A percentile compares a stretch with the other conserved stretches of the same genome.
phyloP scores from a whole-genome alignment of 1,140 invertebrate species.

The Nasonia vitripennis region DNA sequence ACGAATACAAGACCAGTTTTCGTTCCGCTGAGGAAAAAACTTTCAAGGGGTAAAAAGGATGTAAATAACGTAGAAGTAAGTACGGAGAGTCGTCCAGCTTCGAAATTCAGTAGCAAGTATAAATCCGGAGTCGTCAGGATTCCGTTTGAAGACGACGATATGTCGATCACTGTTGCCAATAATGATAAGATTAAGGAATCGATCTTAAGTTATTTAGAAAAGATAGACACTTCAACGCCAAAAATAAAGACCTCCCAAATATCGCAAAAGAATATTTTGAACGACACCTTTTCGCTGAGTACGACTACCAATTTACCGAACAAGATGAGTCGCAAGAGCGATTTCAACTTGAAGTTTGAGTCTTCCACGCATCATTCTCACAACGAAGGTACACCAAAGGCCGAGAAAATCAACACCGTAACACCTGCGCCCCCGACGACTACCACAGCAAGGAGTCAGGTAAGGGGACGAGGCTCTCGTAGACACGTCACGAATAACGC shows the following conservation, averaged over 20 bases:
- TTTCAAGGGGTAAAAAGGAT: conserved; percentile 45
- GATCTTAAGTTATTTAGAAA: conserved; percentile 34
- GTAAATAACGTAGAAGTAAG: conserved; percentile 49
- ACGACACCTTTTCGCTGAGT: neutral
- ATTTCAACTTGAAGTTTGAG: neutral
- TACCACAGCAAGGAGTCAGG: neutral
- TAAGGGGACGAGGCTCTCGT: conserved; percentile 8
- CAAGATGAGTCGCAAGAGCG: neutral
- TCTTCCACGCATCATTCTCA: neutral
- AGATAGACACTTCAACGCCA: neutral
- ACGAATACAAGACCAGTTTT: conserved; percentile 46
- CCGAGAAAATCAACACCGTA: neutral
- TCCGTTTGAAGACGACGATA: conserved; percentile 7
- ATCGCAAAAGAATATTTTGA: neutral
- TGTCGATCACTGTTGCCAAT: conserved; percentile 27
- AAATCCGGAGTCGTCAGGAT: conserved; percentile 13
- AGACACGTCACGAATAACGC: neutral
- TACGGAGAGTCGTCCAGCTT: conserved; percentile 49
- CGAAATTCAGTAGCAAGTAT: conserved; percentile 62
- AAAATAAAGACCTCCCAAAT: conserved; percentile 1
- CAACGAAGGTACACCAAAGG: neutral
- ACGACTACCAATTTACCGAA: neutral
- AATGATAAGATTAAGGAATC: conserved; percentile 50
- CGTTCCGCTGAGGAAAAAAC: conserved; percentile 51
- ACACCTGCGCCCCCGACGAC: neutral